Conservation (phyloP, 1,140 invertebrate species). For the Plectus sambesii region DNA sequence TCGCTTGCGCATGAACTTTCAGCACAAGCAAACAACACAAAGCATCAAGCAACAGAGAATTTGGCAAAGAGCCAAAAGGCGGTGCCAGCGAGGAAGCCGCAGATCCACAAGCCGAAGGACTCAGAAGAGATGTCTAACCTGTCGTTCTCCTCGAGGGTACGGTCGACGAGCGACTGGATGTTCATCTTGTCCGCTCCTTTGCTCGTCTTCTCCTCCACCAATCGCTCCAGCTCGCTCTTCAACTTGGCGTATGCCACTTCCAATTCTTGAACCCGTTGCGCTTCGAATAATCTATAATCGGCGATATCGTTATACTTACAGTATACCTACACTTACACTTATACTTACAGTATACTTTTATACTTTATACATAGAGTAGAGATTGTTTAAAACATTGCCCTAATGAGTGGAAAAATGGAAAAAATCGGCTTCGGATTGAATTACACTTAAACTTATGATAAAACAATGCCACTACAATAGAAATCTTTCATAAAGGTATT, state of each 20-base stretch:
- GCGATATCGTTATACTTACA: no score
- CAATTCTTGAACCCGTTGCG: slow-evolving; percentile 10
- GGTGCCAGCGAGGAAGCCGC: slow-evolving; percentile 21
- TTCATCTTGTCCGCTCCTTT: no score
- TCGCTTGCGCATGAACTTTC: no score
- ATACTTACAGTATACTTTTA: slow-evolving; percentile 4
- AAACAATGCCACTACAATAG: no score
- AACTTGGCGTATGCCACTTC: slow-evolving; percentile 15
- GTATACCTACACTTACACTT: neutral
- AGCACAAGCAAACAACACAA: slow-evolving; percentile 12
- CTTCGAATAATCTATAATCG: no score
- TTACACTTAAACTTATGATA: no score
- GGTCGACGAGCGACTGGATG: slow-evolving; percentile 12
- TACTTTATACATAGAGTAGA: slow-evolving; percentile 1
- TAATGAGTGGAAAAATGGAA: no score
- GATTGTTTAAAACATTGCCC: no score
- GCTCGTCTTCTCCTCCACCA: slow-evolving; percentile 7
- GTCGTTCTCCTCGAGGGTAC: slow-evolving; percentile 23
- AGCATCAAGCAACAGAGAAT: neutral
- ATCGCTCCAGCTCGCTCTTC: slow-evolving; percentile 16
- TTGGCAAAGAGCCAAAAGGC: no score
- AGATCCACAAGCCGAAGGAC: slow-evolving; percentile 19
- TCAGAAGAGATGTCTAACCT: slow-evolving; percentile 16
- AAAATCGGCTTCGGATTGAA: no score
- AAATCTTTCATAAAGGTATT: no score